A percentile compares a stretch with the other conserved stretches of the same genome.
Evolutionary conservation across 2,888 invertebrate species (phyloP).

Genomic region (Apotomis betuletana): DNA sequence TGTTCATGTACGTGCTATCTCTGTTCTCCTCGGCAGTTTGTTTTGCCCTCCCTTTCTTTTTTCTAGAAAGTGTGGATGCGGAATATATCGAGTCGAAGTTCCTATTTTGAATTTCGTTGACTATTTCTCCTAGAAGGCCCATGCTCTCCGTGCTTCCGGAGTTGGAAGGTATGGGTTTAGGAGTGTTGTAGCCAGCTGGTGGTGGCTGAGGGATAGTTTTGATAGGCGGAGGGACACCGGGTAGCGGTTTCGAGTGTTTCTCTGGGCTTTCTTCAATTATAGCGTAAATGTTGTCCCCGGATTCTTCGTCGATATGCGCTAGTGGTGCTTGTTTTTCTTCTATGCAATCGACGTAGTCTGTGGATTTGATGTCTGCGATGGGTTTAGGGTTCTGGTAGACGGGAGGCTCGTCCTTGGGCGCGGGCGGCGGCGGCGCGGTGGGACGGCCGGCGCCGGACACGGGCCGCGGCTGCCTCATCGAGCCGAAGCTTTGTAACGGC

Average conservation of each 20-base stretch:
- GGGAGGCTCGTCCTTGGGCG: conserved; percentile 63
- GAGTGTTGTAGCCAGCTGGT: conserved; percentile 77
- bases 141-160: conserved; percentile 87
- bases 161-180: conserved; percentile 69
- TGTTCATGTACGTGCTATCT: conserved; percentile 85
- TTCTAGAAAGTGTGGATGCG: conserved; percentile 87
- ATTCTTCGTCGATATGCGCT: conserved; percentile 85
- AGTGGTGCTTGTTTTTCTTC: conserved; percentile 86
- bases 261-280: conserved; percentile 92
- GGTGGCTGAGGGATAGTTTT: conserved; percentile 71
- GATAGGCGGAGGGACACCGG: conserved; percentile 64
- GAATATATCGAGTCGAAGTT: conserved; percentile 95
- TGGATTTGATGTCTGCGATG: conserved; percentile 63
- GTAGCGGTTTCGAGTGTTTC: conserved; percentile 68
- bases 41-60: conserved; percentile 79
- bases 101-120: conserved; percentile 92
- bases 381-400: conserved; percentile 84
- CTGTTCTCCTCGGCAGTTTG: conserved; percentile 61
- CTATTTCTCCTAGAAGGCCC: conserved; percentile 93
- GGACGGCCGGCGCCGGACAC: conserved; percentile 89
- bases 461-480: conserved; percentile 92
- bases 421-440: conserved; percentile 89
- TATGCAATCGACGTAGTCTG: conserved; percentile 91
- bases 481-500: conserved; percentile 89
- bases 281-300: conserved; percentile 92